Conservation (phyloP, 2,888 invertebrate species). For the Tetheella fluctuosa region DNA sequence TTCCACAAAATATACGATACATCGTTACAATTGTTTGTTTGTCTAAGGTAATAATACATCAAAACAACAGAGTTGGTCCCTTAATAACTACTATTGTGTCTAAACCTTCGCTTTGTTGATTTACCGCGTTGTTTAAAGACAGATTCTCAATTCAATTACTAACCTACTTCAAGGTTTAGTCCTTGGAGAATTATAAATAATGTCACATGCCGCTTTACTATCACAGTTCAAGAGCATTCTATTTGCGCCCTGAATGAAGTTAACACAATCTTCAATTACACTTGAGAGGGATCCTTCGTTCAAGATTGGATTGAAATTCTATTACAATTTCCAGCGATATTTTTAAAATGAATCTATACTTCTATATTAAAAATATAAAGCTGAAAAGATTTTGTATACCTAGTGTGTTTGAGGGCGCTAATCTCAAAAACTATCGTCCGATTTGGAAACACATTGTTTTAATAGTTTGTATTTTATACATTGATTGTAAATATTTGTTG, state of each 20-base stretch:
- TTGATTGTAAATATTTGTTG: too few relatives aligned
- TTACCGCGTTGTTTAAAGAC: not conserved
- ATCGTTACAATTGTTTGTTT: too few relatives aligned
- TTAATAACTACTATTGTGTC: not conserved
- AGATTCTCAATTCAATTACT: not conserved
- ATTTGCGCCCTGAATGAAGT: slow-evolving; percentile 7
- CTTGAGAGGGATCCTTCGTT: slow-evolving; percentile 4
- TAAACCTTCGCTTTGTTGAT: not conserved
- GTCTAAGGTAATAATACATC: too few relatives aligned
- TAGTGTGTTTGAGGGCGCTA: too few relatives aligned
- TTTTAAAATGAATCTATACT: not conserved
- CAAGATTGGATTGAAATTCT: slow-evolving; percentile 10
- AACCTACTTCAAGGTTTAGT: not conserved
- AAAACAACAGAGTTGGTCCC: too few relatives aligned
- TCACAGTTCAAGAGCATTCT: not conserved
- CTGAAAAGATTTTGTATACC: too few relatives aligned
- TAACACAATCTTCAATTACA: slow-evolving; percentile 12
- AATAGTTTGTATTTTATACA: too few relatives aligned
- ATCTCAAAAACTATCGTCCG: too few relatives aligned
- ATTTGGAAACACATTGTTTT: too few relatives aligned
- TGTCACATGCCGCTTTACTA: not conserved
- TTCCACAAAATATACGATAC: too few relatives aligned
- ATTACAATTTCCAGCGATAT: not conserved
- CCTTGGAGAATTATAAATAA: slow-evolving; percentile 2
- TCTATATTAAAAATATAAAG: too few relatives aligned